Percentiles rank a stretch among this genome's conserved stretches.
phyloP scores from a whole-genome alignment of 2,888 invertebrate genomes.

The Drosophila birchii region DNA sequence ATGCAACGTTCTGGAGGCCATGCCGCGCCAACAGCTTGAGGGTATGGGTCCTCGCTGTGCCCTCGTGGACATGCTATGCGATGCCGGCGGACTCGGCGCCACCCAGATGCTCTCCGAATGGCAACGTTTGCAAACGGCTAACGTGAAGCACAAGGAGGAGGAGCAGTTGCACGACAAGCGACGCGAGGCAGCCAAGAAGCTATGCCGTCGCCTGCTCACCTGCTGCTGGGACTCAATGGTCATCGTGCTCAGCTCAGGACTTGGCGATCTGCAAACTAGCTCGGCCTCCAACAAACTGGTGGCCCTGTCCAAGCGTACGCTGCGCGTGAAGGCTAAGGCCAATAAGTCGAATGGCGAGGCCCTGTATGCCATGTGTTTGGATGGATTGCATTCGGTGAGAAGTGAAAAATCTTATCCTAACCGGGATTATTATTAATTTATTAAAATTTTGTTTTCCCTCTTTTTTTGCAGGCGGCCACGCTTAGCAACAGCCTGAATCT shows the following conservation, averaged over 20 bases:
- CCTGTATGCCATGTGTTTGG: constrained; percentile 93
- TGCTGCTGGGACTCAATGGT: constrained; percentile 97
- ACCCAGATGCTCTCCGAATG: constrained; percentile 95
- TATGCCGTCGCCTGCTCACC: constrained; percentile 91
- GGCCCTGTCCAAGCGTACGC: constrained; percentile 86
- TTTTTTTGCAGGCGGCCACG: constrained; percentile 89
- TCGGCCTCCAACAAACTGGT: constrained; percentile 86
- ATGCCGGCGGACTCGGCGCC: constrained; percentile 93
- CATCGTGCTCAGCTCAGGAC: constrained; percentile 92
- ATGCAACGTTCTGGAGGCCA: constrained; percentile 84
- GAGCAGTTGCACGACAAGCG: constrained; percentile 88
- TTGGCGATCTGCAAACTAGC: constrained; percentile 86
- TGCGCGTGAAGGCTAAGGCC: constrained; percentile 83
- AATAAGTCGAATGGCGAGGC: constrained; percentile 89
- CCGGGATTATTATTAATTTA: background rate
- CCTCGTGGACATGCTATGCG: constrained; percentile 86
- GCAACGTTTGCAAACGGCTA: constrained; percentile 92
- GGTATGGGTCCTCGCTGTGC: constrained; percentile 81
- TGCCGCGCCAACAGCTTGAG: constrained; percentile 81
- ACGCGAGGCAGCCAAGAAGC: constrained; percentile 91
- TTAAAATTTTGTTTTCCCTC: background rate
- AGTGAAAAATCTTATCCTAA: too few species aligned
- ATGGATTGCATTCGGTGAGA: constrained; percentile 93
- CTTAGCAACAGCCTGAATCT: constrained; percentile 94
- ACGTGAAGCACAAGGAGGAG: constrained; percentile 87